These are phyloP conservation scores for Oreochromis mossambicus DNA, from an alignment of 2,797 vertebrate genomes.

Conservation along the genomic window DNA sequence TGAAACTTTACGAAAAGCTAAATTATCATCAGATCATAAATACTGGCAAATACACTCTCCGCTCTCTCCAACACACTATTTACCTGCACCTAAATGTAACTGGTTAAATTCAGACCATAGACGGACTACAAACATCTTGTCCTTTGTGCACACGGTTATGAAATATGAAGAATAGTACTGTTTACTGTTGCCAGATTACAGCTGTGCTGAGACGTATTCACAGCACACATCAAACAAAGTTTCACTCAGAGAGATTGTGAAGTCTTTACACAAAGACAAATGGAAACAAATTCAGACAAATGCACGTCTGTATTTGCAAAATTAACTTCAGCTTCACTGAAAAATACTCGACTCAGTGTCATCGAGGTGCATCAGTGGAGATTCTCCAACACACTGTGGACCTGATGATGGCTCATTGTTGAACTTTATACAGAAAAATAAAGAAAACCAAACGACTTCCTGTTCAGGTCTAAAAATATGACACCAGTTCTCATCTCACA, in stretches of 20 bases:
- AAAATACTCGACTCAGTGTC: not conserved
- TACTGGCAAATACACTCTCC: not conserved
- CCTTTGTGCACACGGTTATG: not conserved
- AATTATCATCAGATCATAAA: not conserved
- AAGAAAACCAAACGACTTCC: not conserved
- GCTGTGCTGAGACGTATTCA: not conserved
- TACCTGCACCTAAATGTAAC: not conserved
- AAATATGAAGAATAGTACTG: accelerated
- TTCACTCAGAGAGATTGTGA: not conserved
- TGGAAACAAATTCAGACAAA: not conserved
- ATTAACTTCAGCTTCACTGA: not conserved
- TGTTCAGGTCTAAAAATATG: accelerated
- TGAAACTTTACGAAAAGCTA: not conserved
- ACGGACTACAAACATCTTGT: accelerated
- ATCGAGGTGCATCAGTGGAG: accelerated
- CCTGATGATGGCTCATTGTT: not conserved
- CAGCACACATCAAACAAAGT: not conserved
- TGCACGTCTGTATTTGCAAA: accelerated
- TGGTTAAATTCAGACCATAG: accelerated
- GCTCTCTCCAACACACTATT: not conserved
- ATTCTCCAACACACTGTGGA: not conserved
- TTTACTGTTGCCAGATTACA: accelerated
- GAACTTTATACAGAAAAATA: not conserved
- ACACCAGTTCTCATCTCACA: not conserved
- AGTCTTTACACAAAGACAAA: not conserved